Base-by-base conservation (phyloP, 1,140 invertebrate species). In the Caenorhabditis latens region DNA sequence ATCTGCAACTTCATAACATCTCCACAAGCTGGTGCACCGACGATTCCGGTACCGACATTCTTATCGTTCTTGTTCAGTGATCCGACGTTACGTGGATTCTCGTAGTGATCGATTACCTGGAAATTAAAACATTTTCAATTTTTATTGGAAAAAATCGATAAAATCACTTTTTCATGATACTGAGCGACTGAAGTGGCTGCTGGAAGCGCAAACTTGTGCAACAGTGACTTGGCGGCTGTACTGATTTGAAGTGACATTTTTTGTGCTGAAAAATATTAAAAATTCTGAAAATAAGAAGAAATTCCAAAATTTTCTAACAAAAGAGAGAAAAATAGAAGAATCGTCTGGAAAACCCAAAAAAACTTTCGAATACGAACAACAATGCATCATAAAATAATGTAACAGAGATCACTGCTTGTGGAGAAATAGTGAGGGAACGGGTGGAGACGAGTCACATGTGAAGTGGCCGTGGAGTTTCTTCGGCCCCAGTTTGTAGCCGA, bases 1-100 rank as follows among this genome's bases (percentile, higher is more conserved):
- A 99, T 97, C 93, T 99, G 98, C 50, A 99, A 93, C 94, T 99
- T 99, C 98, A 99, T 99, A 0, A 99, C 98, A 95, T 99, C 98
- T 55, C 98, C 98, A 94, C 98, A 99, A 58, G 98, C 98, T 48
- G 98, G 98, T 21, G 98, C 98, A 63, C 98, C 98, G 42, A 99
- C 98, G 19, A 99, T 94, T 0, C 98, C 98, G 43, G 98, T 99
- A 6, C 98, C 98, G 65, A 99, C 97, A 90, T 94, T 95, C 71
- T 95, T 95, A 90, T 99, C 97, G 93, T 96, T 96, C 93, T 99
- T 99, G 92, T 99, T 96, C 85, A 99, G 92, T 0, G 97, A 97
- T 0, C 98, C 98, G 90, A 99, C 98, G 94, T 99, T 99, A 88
- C 98, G 95, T 5, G 98, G 98, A 94, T 99, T 99, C 94, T 99